A percentile compares a stretch with the other conserved stretches of the same genome.
Conservation (phyloP, 2,113 vertebrate species). For the Tragelaphus buxtoni region DNA sequence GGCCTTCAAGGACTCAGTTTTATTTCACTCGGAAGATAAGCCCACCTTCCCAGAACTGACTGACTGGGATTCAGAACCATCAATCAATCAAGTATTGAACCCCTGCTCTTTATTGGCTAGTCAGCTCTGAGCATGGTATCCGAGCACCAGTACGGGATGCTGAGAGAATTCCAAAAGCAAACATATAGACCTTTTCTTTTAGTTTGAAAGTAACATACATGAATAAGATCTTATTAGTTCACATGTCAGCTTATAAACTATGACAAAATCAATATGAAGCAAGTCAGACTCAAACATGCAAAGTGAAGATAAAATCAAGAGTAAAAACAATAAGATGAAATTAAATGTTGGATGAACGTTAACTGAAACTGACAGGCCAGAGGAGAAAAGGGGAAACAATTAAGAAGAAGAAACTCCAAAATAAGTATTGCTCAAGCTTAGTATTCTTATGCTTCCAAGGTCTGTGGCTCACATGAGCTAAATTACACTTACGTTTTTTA, state of each 20-base stretch:
- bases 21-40: constrained; percentile 46
- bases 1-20: constrained; percentile 40
- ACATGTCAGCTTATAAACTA: constrained; percentile 17
- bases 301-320: not conserved
- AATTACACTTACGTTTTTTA: not conserved
- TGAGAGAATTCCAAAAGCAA: not conserved
- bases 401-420: not conserved
- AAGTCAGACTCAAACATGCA: not conserved
- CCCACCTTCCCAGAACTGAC: constrained; percentile 60
- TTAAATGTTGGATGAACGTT: not conserved
- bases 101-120: not conserved
- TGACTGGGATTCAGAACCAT: constrained; percentile 48
- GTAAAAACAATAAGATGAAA: not conserved
- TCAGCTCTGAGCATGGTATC: not conserved
- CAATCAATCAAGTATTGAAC: constrained; percentile 29
- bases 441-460: not conserved
- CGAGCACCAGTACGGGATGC: not conserved
- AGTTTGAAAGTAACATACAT: not conserved
- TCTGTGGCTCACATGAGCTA: not conserved
- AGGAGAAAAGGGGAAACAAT: not conserved
- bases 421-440: not conserved
- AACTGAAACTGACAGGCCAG: not conserved
- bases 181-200: not conserved
- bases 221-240: not conserved
- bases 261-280: not conserved